Percentiles rank a stretch among this genome's conserved stretches.
Evolutionary conservation across 2,113 vertebrate species (phyloP).

Genomic region (Mus pahari): DNA sequence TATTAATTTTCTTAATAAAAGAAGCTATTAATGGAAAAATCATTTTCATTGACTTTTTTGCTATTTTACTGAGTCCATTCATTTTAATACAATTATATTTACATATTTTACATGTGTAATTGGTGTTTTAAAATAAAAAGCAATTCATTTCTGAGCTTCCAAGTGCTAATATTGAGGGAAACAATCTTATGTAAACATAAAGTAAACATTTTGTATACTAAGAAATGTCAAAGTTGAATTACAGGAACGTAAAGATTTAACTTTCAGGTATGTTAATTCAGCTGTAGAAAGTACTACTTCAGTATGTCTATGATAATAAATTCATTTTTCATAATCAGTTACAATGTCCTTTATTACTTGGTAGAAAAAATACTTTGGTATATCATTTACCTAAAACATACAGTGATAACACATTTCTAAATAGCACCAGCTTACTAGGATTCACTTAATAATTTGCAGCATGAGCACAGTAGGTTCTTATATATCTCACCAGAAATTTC

Average conservation of each 20-base stretch:
- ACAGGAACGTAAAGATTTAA: background rate
- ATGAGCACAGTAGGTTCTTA: background rate
- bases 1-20: background rate
- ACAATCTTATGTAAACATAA: background rate
- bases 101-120: background rate
- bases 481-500: background rate
- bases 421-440: background rate
- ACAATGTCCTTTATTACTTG: background rate
- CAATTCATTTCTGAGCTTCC: background rate
- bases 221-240: background rate
- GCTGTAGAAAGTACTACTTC: background rate
- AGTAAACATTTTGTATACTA: background rate
- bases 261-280: background rate
- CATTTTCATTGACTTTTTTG: background rate
- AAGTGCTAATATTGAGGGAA: background rate
- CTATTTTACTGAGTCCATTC: background rate
- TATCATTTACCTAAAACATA: background rate
- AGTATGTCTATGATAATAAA: background rate
- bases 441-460: background rate
- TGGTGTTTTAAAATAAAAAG: background rate
- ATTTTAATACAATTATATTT: background rate
- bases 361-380: background rate
- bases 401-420: background rate
- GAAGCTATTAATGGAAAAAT: background rate
- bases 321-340: background rate